Percentiles rank a stretch among this genome's conserved stretches.
Evolutionary conservation across 23 tunicate genomes (phyloP).

Genomic region (Styela plicata): DNA sequence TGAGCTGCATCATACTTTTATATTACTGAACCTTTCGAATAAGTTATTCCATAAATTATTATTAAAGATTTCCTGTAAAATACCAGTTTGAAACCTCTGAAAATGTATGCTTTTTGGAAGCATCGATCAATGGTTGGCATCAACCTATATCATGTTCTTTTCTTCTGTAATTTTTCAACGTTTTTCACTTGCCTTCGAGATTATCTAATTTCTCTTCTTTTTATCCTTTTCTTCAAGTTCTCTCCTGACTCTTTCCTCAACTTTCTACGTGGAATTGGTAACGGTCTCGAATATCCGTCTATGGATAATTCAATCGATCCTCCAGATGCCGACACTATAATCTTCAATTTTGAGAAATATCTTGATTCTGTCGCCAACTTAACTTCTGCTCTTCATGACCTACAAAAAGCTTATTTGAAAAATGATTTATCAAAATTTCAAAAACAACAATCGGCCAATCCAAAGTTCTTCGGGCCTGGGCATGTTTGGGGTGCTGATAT

Average conservation of each 20-base stretch:
- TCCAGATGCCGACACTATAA: background rate
- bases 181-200: background rate
- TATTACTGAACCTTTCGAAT: too few species aligned
- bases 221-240: background rate
- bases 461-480: background rate
- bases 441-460: background rate
- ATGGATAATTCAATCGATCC: background rate
- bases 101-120: too few species aligned
- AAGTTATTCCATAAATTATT: too few species aligned
- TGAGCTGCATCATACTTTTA: too few species aligned
- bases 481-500: background rate
- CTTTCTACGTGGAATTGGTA: background rate
- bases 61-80: too few species aligned
- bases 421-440: background rate
- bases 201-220: background rate
- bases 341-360: background rate
- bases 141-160: too few species aligned
- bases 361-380: background rate
- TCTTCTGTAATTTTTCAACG: too few species aligned
- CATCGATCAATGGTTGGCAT: too few species aligned
- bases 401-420: background rate
- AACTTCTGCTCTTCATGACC: background rate
- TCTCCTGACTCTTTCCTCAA: background rate
- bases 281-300: background rate
- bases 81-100: too few species aligned